Base-by-base conservation (phyloP, 92 coral and sea anemone genomes). In the Epizoanthus scotinus region DNA sequence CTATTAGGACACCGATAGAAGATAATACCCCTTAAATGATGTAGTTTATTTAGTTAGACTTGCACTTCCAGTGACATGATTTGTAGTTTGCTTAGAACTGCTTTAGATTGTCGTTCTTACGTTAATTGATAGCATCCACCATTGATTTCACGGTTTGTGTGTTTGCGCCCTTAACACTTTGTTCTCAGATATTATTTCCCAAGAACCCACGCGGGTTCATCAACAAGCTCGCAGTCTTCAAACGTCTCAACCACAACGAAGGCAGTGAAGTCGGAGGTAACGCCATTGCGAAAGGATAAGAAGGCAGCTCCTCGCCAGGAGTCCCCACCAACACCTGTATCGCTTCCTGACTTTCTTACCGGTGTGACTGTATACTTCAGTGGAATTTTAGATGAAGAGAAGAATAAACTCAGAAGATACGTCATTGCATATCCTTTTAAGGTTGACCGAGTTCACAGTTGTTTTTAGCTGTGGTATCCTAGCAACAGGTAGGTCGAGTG, bases 381-480 rank as follows among this genome's bases (percentile, higher is more conserved):
- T 21, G 85, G 77, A 26, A 85, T 91, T 60, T 64, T 80, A 26
- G 91, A 87, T 18, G 90, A 85, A 21, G 67, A 74, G 21, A 64
- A 61, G 70, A 94, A 84, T 83, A 87, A 40, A 61, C 82, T 94
- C 14, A 73, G 85, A 0, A 87, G 98, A n/a, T 91, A 89, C 67
- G 71, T 94, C 61, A 78, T 94, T 70, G 98, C 98, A 89, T 94
- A 94, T 94, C 98, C 98, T 94, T 87, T 82, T 42, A 14, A 2
- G 26, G 20, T 20, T 47, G 5, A 13, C 12, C 8, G 22, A 17
- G 42, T 50, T 5, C 65, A 24, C 28, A 8, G 0, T 47, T 20
- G 24, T 12, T 4, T 63, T 28, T 27, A 12, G 28, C 66, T 38
- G 8, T 13, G 26, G n/a, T 22, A 25, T 79, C 26, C 22, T 79